Conservation (phyloP, 2,888 invertebrate genomes). For the Euzophera pinguis region DNA sequence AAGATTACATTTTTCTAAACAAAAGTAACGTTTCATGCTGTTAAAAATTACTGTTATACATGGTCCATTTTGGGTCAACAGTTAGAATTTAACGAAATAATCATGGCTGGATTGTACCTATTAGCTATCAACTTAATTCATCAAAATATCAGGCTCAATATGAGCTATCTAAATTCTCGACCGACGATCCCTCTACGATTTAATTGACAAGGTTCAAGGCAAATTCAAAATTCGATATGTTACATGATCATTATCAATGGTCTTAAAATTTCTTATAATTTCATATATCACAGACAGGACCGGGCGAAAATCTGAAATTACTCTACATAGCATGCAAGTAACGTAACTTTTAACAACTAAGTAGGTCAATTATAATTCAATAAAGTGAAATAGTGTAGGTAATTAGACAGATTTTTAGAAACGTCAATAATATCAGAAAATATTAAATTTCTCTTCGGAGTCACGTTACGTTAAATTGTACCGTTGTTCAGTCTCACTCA, state of each 20-base stretch:
- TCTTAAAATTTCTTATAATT: constrained; percentile 49
- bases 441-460: constrained; percentile 44
- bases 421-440: constrained; percentile 63
- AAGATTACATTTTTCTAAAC: constrained; percentile 59
- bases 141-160: constrained; percentile 75
- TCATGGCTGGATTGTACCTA: constrained; percentile 70
- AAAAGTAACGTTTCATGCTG: constrained; percentile 14
- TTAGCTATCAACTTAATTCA: constrained; percentile 60
- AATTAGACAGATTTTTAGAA: constrained; percentile 27
- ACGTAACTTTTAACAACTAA: constrained; percentile 61
- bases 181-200: constrained; percentile 58
- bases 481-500: constrained; percentile 75
- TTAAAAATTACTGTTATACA: constrained; percentile 51
- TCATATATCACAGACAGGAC: constrained; percentile 74
- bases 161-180: constrained; percentile 74
- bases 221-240: constrained; percentile 50
- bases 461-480: constrained; percentile 69
- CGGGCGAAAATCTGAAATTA: constrained; percentile 77
- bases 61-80: constrained; percentile 50
- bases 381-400: constrained; percentile 39
- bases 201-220: constrained; percentile 61
- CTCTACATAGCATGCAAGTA: constrained; percentile 71
- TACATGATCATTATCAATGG: constrained; percentile 41
- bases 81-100: constrained; percentile 57
- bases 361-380: constrained; percentile 51